Conservation (phyloP, 2,888 invertebrate genomes). For the Antheraea assamensis region DNA sequence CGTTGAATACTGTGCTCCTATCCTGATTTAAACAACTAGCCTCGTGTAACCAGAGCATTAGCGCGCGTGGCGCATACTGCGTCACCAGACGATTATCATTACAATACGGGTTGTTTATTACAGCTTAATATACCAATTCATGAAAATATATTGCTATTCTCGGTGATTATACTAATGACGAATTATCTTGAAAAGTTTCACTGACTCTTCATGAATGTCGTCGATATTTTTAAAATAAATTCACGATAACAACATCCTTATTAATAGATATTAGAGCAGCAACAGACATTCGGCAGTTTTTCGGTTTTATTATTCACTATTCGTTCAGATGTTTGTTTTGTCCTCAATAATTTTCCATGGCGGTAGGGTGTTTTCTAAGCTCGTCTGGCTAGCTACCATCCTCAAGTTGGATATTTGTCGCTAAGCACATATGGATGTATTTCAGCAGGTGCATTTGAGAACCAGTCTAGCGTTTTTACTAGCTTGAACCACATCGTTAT, state of each 20-base stretch:
- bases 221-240: background rate
- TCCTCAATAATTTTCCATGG: background rate
- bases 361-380: background rate
- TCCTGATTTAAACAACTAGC: background rate
- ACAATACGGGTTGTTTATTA: background rate
- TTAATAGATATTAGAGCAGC: background rate
- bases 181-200: background rate
- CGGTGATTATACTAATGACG: background rate
- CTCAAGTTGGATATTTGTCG: too few species aligned
- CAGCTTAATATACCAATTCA: background rate
- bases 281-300: background rate
- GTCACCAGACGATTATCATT: slow-evolving; percentile 4
- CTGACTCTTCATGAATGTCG: background rate
- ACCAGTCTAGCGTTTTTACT: too few species aligned
- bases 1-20: background rate
- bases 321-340: background rate
- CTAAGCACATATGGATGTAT: too few species aligned
- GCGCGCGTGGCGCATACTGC: background rate
- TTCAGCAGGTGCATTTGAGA: too few species aligned
- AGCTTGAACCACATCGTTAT: too few species aligned
- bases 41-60: background rate
- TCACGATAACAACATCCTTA: background rate
- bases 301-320: background rate
- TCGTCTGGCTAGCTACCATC: too few species aligned
- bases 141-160: background rate